phyloP scores from a whole-genome alignment of 2,797 vertebrate species.

The Sternotherus odoratus region DNA sequence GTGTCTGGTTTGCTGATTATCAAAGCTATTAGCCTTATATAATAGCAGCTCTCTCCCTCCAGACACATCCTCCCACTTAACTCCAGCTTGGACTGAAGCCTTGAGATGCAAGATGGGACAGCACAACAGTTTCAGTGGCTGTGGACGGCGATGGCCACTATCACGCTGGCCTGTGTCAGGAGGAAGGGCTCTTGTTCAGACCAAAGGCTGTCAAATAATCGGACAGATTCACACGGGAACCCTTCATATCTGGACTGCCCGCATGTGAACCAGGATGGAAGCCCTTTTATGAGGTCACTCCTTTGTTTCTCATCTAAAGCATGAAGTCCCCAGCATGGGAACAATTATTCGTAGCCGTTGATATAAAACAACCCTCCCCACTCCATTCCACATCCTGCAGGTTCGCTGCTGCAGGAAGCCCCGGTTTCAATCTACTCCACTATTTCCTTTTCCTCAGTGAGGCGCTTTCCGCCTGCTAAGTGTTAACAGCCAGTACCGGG shows the following conservation, averaged over 20 bases:
- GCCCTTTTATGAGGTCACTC: background rate
- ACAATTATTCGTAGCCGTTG: background rate
- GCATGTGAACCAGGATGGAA: background rate
- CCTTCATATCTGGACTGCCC: background rate
- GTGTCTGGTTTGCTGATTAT: background rate
- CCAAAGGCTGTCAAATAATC: background rate
- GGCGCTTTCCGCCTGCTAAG: background rate
- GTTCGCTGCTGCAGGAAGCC: background rate
- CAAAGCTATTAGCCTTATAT: background rate
- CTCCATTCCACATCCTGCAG: background rate
- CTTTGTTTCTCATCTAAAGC: background rate
- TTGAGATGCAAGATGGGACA: background rate
- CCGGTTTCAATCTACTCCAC: background rate
- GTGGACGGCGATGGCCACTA: background rate
- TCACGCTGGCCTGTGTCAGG: background rate
- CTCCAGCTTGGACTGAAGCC: background rate
- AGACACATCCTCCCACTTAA: background rate
- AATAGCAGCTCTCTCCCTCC: background rate
- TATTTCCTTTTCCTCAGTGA: background rate
- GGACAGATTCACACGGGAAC: background rate
- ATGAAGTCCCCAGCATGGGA: background rate
- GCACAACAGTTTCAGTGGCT: background rate
- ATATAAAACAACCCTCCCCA: background rate
- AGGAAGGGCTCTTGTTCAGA: background rate
- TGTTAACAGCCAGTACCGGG: background rate